phyloP scores from a whole-genome alignment of 2,888 invertebrate genomes.

The Cataglyphis albicans region DNA sequence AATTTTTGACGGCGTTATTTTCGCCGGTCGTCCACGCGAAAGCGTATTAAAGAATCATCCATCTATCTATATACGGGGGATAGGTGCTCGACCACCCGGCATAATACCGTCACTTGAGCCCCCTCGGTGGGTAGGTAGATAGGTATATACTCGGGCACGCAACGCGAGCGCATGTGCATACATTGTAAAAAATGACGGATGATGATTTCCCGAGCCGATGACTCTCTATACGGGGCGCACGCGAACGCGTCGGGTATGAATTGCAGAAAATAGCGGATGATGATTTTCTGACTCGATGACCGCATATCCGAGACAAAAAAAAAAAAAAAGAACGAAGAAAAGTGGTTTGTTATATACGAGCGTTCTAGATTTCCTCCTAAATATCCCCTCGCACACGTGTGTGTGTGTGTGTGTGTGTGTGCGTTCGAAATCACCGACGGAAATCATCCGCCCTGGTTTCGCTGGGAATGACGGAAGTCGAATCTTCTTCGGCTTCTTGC shows the following conservation, averaged over 20 bases:
- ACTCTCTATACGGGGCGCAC: conserved; percentile 68
- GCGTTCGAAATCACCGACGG: conserved; percentile 44
- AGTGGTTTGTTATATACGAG: conserved; percentile 48
- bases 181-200: conserved; percentile 71
- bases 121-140: conserved; percentile 62
- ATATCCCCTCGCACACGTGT: conserved; percentile 22
- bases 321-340: conserved; percentile 35
- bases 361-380: conserved; percentile 55
- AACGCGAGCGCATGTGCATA: conserved; percentile 63
- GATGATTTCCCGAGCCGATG: conserved; percentile 76
- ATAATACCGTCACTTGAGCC: conserved; percentile 70
- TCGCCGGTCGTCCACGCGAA: conserved; percentile 13
- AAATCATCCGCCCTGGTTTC: conserved; percentile 50
- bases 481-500: conserved; percentile 33
- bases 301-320: conserved; percentile 57
- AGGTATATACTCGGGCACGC: conserved; percentile 52
- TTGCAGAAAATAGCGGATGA: conserved; percentile 74
- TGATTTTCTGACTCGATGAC: conserved; percentile 74
- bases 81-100: conserved; percentile 51
- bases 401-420: neutral
- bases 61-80: conserved; percentile 58
- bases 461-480: conserved; percentile 50
- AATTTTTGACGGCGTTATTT: conserved; percentile 24
- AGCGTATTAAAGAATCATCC: conserved; percentile 64
- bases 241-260: conserved; percentile 66